phyloP scores from a whole-genome alignment of 2,113 vertebrate species.

The Ageneiosus marmoratus region DNA sequence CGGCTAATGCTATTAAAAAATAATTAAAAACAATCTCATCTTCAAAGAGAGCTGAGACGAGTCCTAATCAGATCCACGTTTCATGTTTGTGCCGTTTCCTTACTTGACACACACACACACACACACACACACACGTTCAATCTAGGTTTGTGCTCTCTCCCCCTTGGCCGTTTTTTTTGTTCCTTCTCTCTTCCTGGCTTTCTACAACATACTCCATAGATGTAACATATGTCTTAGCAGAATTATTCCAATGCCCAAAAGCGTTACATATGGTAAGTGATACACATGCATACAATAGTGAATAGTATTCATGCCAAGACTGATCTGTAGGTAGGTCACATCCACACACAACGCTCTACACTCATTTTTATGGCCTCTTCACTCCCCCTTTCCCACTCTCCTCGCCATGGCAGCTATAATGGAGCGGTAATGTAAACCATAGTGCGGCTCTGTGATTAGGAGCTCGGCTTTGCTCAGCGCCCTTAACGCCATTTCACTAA shows the following conservation, averaged over 20 bases:
- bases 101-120: not conserved
- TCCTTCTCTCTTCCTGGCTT: not conserved
- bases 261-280: slow-evolving; percentile 11
- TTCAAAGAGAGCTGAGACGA: slow-evolving; percentile 6
- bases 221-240: not conserved
- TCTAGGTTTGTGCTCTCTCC: slow-evolving; percentile 28
- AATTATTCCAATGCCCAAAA: slow-evolving; percentile 20
- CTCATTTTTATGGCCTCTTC: slow-evolving; percentile 18
- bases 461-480: slow-evolving; percentile 38
- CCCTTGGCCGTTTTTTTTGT: not conserved
- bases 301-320: not conserved
- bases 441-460: slow-evolving; percentile 43
- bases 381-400: not conserved
- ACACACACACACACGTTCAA: slow-evolving; percentile 9
- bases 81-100: slow-evolving; percentile 14
- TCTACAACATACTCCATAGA: not conserved
- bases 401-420: slow-evolving; percentile 11
- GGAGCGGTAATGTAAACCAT: slow-evolving; percentile 33
- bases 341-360: slow-evolving; percentile 17
- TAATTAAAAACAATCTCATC: slow-evolving; percentile 40
- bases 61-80: slow-evolving; percentile 5
- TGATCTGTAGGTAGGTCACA: slow-evolving; percentile 30
- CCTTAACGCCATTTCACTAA: slow-evolving; percentile 46
- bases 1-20: slow-evolving; percentile 38
- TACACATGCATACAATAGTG: not conserved